Conservation (phyloP, 2,888 invertebrate species). For the Seira ritae region DNA sequence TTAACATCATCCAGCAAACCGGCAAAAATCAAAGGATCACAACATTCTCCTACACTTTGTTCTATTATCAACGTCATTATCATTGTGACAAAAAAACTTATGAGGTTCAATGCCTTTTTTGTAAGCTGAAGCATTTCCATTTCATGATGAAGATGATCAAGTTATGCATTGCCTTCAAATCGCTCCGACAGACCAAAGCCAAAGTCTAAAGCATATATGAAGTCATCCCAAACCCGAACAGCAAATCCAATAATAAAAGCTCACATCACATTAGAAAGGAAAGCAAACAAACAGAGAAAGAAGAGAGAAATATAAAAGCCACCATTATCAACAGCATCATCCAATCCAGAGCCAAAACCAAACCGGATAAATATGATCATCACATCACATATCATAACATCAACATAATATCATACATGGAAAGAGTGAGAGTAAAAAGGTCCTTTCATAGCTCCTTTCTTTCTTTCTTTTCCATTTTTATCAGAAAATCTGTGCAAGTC, state of each 20-base stretch:
- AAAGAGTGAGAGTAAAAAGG: conserved; percentile 6
- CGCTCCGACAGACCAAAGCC: conserved; percentile 7
- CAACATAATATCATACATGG: conserved; percentile 42
- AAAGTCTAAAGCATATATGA: conserved; percentile 11
- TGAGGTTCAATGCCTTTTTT: conserved; percentile 14
- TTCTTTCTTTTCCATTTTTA: conserved; percentile 9
- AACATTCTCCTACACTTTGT: conserved; percentile 6
- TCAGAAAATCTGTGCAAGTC: neutral
- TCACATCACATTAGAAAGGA: neutral
- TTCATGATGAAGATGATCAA: conserved; percentile 13
- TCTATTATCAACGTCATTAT: conserved; percentile 25
- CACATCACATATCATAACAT: conserved; percentile 49
- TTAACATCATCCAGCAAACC: conserved; percentile 12
- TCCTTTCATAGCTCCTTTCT: neutral
- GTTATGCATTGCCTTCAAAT: conserved; percentile 16
- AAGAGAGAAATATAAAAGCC: conserved; percentile 7
- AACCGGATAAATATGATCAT: conserved; percentile 63
- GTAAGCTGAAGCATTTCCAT: neutral
- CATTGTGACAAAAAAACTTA: conserved; percentile 18
- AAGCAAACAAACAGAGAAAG: conserved; percentile 8
- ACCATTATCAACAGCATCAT: conserved; percentile 15
- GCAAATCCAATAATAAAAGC: conserved; percentile 11
- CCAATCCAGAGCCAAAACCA: conserved; percentile 16
- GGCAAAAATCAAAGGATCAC: conserved; percentile 12
- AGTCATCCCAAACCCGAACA: neutral